Conservation (phyloP, 2,113 vertebrate species). For the Carassius auratus region DNA sequence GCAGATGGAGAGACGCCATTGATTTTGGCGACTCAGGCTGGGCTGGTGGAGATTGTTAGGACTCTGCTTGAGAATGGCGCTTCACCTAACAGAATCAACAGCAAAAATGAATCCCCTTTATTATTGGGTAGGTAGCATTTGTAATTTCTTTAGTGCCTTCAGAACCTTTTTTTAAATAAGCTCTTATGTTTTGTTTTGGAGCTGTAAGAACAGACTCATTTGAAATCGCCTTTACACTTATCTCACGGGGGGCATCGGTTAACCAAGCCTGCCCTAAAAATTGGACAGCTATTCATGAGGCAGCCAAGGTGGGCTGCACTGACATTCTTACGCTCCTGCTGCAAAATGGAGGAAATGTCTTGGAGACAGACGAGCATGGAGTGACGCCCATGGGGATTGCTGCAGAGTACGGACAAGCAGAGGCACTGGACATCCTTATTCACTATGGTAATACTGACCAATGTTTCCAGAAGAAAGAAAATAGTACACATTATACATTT, state of each 20-base stretch:
- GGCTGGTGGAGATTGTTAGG: slow-evolving; percentile 72
- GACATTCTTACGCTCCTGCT: slow-evolving; percentile 78
- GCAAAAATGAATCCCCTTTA: slow-evolving; percentile 79
- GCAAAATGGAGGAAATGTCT: slow-evolving; percentile 73
- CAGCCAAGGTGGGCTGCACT: slow-evolving; percentile 79
- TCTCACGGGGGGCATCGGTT: slow-evolving; percentile 76
- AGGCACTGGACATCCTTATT: slow-evolving; percentile 84
- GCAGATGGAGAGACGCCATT: slow-evolving; percentile 78
- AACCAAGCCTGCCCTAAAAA: slow-evolving; percentile 80
- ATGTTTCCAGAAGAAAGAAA: not conserved
- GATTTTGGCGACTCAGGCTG: slow-evolving; percentile 77
- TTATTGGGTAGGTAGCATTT: slow-evolving; percentile 71
- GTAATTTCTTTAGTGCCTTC: not conserved
- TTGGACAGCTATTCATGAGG: slow-evolving; percentile 87
- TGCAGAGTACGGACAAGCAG: slow-evolving; percentile 81
- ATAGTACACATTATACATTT: not conserved
- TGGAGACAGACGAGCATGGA: slow-evolving; percentile 79
- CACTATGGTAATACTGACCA: slow-evolving; percentile 70
- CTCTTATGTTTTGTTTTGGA: slow-evolving; percentile 59
- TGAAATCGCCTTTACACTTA: slow-evolving; percentile 75
- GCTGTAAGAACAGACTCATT: slow-evolving; percentile 78
- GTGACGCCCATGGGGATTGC: slow-evolving; percentile 82
- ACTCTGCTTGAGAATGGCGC: slow-evolving; percentile 76
- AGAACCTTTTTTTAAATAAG: not conserved
- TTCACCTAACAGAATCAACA: slow-evolving; percentile 76